Base-by-base conservation (phyloP, 2,113 vertebrate species). In the Rhipidura dahli region DNA sequence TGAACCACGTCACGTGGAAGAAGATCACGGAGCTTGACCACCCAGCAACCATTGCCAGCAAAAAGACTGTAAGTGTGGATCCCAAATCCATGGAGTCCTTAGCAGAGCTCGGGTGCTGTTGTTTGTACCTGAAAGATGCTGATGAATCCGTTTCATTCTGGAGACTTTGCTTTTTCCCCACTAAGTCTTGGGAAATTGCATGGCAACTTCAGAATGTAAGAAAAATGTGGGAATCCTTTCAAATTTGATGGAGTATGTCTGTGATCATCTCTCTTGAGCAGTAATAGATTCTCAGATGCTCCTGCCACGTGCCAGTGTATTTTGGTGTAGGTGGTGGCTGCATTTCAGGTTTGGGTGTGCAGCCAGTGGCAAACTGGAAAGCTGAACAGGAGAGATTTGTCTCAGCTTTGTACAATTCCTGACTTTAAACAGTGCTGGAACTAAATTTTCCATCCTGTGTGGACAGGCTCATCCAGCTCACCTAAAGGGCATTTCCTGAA, bases 1-100 rank as follows among this genome's bases (percentile, higher is more conserved):
- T 99, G 57, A 99, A 99, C 96, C 99, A 99, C 0, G 98, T 99
- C 72, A 99, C 99, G 1, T 99, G 99, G 99, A 99, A 98, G 97
- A 98, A 98, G 97, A 97, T 99, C 30, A 81, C 97, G 0, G 99
- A 99, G 89, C 98, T 99, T 30, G 98, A 98, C 50, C 99, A 99
- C 59, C 98, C 98, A 22, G 95, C 97, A 21, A 97, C 94, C 11
- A 35, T 99, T 73, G 91, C 64, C 45, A 98, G 92, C 77, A 91
- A 98, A 69, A 99, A 98, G 97, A 98, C 97, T 66, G 99, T 99
- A 89, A 98, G 99, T 98, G 33, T 3, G 13, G 35, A 28, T 10
- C 11, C 39, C 15, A 8, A 33, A 28, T 28, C 53, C 28, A 3
- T 8, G 19, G 65, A 51, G 26, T 24, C 6, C 0, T 57, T 17